Conservation (phyloP, 2,113 vertebrate genomes). For the Burhinus bistriatus region DNA sequence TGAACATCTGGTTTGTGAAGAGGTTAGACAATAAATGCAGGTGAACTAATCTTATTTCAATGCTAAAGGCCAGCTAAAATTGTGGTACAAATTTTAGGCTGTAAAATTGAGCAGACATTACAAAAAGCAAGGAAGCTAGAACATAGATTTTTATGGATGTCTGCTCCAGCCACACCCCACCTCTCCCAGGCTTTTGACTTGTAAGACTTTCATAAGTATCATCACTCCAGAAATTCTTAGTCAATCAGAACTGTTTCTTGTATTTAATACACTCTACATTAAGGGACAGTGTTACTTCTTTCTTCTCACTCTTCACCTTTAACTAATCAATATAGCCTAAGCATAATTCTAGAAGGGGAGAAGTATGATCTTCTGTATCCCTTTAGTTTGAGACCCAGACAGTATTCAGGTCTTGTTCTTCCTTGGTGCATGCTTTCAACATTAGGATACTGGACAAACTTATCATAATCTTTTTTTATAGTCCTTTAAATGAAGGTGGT, state of each 20-base stretch:
- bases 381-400: neutral
- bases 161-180: neutral
- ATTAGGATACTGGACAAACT: neutral
- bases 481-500: neutral
- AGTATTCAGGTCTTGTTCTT: neutral
- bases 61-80: neutral
- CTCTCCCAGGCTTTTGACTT: neutral
- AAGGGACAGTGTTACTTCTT: neutral
- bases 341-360: neutral
- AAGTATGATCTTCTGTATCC: neutral
- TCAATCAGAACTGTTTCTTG: neutral
- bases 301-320: neutral
- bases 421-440: neutral
- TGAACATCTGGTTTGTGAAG: neutral
- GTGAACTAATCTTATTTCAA: neutral
- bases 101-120: neutral
- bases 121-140: neutral
- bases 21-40: neutral
- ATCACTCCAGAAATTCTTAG: neutral
- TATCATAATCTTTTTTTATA: neutral
- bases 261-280: neutral
- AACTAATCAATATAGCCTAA: neutral
- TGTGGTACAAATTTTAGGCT: neutral
- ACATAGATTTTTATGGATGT: neutral
- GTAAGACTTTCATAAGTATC: neutral